A percentile compares a stretch with the other conserved stretches of the same genome.
Evolutionary conservation across 2,888 invertebrate genomes (phyloP).

Genomic region (Caenorhabditis uteleia): DNA sequence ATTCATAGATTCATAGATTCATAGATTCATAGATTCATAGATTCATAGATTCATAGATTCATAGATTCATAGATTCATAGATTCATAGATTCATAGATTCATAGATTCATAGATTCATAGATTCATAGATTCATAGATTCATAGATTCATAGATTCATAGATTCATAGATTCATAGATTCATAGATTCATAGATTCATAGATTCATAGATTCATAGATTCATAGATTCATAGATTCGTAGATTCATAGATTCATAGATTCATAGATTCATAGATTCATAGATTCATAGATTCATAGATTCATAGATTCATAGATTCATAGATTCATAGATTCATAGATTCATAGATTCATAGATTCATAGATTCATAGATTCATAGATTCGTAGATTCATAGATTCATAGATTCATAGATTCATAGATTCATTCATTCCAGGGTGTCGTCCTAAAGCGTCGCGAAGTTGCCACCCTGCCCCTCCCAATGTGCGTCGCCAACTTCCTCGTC

Average conservation of each 20-base stretch:
- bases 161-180: neutral
- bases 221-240: neutral
- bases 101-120: neutral
- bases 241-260: neutral
- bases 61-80: neutral
- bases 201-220: neutral
- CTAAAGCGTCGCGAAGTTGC: conserved; percentile 83
- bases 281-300: neutral
- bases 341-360: neutral
- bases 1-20: neutral
- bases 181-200: neutral
- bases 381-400: neutral
- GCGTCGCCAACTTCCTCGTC: conserved; percentile 83
- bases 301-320: neutral
- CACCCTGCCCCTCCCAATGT: conserved; percentile 86
- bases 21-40: neutral
- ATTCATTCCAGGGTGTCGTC: conserved; percentile 77
- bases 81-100: neutral
- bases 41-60: neutral
- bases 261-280: neutral
- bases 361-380: neutral
- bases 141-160: neutral
- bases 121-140: neutral
- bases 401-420: neutral
- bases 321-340: neutral